Evolutionary conservation across 2,113 vertebrate genomes (phyloP), one percentile per base, ranked within the genome.

Genomic region (Camelus bactrianus): DNA sequence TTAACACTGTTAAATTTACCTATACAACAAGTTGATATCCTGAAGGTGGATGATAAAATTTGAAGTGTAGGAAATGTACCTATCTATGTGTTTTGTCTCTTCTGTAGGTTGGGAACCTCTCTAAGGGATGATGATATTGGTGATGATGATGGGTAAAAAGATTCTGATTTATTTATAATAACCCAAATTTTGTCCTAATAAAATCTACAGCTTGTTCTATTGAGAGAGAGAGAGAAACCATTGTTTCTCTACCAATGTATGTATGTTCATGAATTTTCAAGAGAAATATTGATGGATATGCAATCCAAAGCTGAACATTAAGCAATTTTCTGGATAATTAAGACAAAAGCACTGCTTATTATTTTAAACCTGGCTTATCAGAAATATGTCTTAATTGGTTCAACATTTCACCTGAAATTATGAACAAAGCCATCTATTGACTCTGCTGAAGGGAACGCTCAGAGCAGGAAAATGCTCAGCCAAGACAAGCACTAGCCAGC

Each of bases 361-460:
- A 75, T 75, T 97, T 94, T 82, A 91, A 91, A 91, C 30, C 62
- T 62, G 38, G 20, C 5, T 96, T 91, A 69, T 65, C 54, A 62
- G 64, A 38, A 13, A 13, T 90, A n/a, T 56, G 17, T 84, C 70
- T 94, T 93, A 56, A 82, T 8, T 65, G 46, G 52, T 65, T 85
- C 42, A 92, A 35, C 24, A 42, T 81, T 70, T 92, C 20, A 7
- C 48, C 85, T 88, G 30, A 38, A 94, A 65, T 79, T 88, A 91
- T 38, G 50, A 81, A 62, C 60, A 64, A 72, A 93, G 86, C 17
- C 60, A 65, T 62, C 69, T 72, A n/a, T 67, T 26, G 12, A 56
- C n/a, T 60, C 20, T n/a, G 28, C 48, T 38, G 35, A 73, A 77
- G 42, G 76, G 17, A n/a, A 80, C 67, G 24, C 28, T 8, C 20